Evolutionary conservation across 2,888 invertebrate genomes (phyloP).

Genomic region (Sesia bembeciformis): DNA sequence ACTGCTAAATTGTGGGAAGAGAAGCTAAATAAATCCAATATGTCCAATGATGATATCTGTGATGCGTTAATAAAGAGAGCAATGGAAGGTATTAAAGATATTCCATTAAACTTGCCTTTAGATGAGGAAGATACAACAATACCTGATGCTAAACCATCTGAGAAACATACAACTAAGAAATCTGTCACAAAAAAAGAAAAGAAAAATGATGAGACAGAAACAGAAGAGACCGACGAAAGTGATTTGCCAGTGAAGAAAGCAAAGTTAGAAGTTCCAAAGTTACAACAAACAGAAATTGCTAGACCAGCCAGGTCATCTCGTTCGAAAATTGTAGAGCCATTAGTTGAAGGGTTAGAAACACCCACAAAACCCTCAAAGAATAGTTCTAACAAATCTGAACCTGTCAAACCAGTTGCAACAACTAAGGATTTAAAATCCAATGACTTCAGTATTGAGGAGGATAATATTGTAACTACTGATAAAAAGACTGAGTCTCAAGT

Average conservation of each 20-base stretch:
- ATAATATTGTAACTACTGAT: slow-evolving; percentile 6
- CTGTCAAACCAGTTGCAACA: neutral
- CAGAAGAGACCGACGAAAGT: slow-evolving; percentile 18
- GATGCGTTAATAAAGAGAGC: slow-evolving; percentile 63
- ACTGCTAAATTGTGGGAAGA: slow-evolving; percentile 53
- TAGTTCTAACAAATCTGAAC: slow-evolving; percentile 2
- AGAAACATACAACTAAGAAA: neutral
- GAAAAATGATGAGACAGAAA: slow-evolving; percentile 3
- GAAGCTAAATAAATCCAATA: slow-evolving; percentile 51
- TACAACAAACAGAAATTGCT: neutral
- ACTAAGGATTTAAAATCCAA: neutral
- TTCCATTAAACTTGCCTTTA: slow-evolving; percentile 22
- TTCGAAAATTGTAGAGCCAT: neutral
- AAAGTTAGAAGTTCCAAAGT: slow-evolving; percentile 18
- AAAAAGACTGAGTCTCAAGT: slow-evolving; percentile 12
- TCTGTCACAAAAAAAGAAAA: too few species aligned
- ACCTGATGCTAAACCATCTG: slow-evolving; percentile 2
- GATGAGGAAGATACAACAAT: slow-evolving; percentile 14
- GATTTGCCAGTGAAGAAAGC: slow-evolving; percentile 14
- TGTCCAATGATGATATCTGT: slow-evolving; percentile 65
- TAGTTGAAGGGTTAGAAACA: neutral
- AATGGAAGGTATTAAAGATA: slow-evolving; percentile 52
- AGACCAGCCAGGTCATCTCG: neutral
- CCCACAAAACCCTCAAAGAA: neutral
- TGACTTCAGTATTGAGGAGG: slow-evolving; percentile 1